Percentiles rank a stretch among this genome's conserved stretches.
These are phyloP conservation scores for Coptodon rendalli DNA, from an alignment of 2,113 vertebrate genomes.

Conservation along the genomic window DNA sequence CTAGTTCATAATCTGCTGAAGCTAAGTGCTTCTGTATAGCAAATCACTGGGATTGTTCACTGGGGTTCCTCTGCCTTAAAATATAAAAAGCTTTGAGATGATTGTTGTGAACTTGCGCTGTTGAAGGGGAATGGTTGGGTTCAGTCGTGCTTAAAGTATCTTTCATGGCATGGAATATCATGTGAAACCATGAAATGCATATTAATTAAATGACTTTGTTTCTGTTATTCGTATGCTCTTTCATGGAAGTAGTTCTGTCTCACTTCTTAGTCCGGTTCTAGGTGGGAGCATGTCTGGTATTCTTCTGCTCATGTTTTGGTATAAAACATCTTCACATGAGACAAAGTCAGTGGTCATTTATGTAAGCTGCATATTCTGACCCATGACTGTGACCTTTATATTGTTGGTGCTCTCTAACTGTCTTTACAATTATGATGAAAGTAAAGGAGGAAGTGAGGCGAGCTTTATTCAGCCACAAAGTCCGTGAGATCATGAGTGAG, in stretches of 20 bases:
- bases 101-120: neutral
- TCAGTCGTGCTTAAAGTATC: rapidly evolving
- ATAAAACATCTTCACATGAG: neutral
- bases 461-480: rapidly evolving
- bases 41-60: neutral
- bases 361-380: neutral
- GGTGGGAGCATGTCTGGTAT: neutral
- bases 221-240: neutral
- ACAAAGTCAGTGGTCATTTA: neutral
- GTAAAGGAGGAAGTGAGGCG: neutral
- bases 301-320: neutral
- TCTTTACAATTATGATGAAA: neutral
- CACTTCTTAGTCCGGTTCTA: rapidly evolving
- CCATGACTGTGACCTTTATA: neutral
- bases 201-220: neutral
- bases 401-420: neutral
- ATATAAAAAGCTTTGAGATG: neutral
- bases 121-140: neutral
- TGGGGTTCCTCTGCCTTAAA: neutral
- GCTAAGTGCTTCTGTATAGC: neutral
- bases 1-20: rapidly evolving
- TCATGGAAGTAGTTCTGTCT: neutral
- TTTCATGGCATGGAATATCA: rapidly evolving
- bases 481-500: rapidly evolving
- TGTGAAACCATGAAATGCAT: neutral